Conservation (phyloP, 2,888 invertebrate genomes). For the Sarcophaga variegata region DNA sequence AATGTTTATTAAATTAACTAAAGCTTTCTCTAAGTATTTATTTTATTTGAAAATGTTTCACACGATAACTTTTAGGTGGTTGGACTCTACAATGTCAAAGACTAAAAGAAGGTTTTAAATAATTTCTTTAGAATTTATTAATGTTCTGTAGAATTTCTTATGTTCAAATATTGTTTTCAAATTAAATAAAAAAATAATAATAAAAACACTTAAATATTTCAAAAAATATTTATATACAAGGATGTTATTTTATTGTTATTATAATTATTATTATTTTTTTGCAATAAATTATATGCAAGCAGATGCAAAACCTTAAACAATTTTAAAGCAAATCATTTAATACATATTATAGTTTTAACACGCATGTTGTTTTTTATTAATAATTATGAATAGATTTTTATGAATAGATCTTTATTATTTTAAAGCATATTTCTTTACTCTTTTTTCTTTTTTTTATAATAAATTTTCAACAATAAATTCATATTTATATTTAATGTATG, state of each 20-base stretch:
- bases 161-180: too few relatives aligned
- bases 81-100: too few relatives aligned
- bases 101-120: too few relatives aligned
- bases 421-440: conserved; percentile 40
- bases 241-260: conserved; percentile 74
- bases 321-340: conserved; percentile 25
- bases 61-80: too few relatives aligned
- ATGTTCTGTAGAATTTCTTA: too few relatives aligned
- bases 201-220: too few relatives aligned
- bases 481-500: conserved; percentile 7
- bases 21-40: too few relatives aligned
- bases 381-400: too few relatives aligned
- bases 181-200: too few relatives aligned
- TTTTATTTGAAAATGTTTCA: too few relatives aligned
- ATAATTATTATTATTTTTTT: conserved; percentile 2
- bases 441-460: conserved; percentile 20
- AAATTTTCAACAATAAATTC: conserved; percentile 35
- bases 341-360: conserved; percentile 45
- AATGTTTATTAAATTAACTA: not conserved
- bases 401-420: too few relatives aligned
- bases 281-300: conserved; percentile 28
- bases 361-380: conserved; percentile 12
- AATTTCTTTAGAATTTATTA: too few relatives aligned
- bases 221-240: conserved; percentile 80
- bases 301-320: conserved; percentile 42